These are phyloP conservation scores for Trialeurodes vaporariorum DNA, from an alignment of 1,140 invertebrate species.

Conservation along the genomic window DNA sequence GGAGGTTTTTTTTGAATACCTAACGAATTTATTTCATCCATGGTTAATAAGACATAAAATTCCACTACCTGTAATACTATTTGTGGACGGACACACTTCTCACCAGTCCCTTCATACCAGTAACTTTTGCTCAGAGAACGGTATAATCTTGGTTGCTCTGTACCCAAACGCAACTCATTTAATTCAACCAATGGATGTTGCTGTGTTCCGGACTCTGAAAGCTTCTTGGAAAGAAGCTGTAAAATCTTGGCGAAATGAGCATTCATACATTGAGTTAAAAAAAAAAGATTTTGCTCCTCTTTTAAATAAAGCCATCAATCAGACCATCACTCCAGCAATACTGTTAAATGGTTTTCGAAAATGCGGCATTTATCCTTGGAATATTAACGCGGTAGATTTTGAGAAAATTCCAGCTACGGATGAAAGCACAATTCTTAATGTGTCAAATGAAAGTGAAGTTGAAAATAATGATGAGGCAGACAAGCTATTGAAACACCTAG, in stretches of 20 bases:
- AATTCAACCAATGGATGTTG: conserved; percentile 34
- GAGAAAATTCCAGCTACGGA: conserved; percentile 6
- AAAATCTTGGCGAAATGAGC: conserved; percentile 18
- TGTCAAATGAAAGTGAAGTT: too few species aligned
- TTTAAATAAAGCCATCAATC: conserved; percentile 6
- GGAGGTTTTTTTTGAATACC: conserved; percentile 34
- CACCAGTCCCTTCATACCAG: conserved; percentile 27
- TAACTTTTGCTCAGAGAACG: conserved; percentile 18
- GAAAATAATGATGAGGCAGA: too few species aligned
- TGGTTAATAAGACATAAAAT: conserved; percentile 32
- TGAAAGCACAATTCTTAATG: too few species aligned
- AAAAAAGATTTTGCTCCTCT: conserved; percentile 13
- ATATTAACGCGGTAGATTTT: conserved; percentile 9
- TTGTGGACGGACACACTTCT: conserved; percentile 32
- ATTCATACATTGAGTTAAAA: not conserved
- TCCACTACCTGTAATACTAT: conserved; percentile 30
- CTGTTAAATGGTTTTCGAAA: conserved; percentile 11
- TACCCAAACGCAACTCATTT: conserved; percentile 36
- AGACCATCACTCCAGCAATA: conserved; percentile 4
- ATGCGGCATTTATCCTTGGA: too few species aligned
- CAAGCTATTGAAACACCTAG: too few species aligned
- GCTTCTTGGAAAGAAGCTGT: conserved; percentile 29
- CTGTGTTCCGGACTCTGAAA: conserved; percentile 32
- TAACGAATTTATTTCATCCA: too few species aligned
- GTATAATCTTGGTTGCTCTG: conserved; percentile 28